These are phyloP conservation scores for Drosophila repletoides DNA, from an alignment of 1,140 invertebrate genomes.

Conservation along the genomic window DNA sequence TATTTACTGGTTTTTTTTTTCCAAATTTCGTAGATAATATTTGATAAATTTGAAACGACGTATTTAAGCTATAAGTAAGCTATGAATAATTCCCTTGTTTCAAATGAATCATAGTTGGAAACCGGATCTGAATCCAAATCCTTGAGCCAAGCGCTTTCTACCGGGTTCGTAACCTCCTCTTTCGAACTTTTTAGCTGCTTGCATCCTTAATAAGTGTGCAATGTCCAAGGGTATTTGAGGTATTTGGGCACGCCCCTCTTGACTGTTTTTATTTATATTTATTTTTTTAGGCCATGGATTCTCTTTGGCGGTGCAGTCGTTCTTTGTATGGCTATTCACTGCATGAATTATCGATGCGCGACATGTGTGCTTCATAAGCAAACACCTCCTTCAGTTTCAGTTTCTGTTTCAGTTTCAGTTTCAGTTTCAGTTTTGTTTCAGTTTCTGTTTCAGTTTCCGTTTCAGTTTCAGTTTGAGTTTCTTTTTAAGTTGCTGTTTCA, in stretches of 20 bases:
- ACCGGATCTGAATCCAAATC: too few relatives aligned
- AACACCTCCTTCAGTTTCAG: constrained; percentile 13
- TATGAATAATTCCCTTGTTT: too few relatives aligned
- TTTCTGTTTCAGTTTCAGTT: background rate
- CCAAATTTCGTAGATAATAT: too few relatives aligned
- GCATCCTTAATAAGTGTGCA: too few relatives aligned
- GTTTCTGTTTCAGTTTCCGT: background rate
- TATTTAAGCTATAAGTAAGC: too few relatives aligned
- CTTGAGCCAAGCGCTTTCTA: too few relatives aligned
- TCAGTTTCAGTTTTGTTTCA: background rate
- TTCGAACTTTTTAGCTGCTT: background rate
- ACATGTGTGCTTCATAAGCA: constrained; percentile 35
- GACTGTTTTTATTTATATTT: background rate
- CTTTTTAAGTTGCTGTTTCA: background rate
- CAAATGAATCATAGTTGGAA: too few relatives aligned
- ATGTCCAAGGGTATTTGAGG: too few relatives aligned
- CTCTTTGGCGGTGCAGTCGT: background rate
- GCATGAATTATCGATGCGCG: constrained; percentile 63
- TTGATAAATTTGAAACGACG: too few relatives aligned
- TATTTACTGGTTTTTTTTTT: too few relatives aligned
- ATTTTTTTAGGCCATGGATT: constrained; percentile 16
- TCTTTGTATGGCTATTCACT: constrained; percentile 4
- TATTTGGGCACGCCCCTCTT: too few relatives aligned
- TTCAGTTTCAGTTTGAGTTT: background rate
- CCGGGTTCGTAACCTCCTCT: background rate